Evolutionary conservation across 2,888 invertebrate species (phyloP).

Genomic region (Hipparchia sbordonii): DNA sequence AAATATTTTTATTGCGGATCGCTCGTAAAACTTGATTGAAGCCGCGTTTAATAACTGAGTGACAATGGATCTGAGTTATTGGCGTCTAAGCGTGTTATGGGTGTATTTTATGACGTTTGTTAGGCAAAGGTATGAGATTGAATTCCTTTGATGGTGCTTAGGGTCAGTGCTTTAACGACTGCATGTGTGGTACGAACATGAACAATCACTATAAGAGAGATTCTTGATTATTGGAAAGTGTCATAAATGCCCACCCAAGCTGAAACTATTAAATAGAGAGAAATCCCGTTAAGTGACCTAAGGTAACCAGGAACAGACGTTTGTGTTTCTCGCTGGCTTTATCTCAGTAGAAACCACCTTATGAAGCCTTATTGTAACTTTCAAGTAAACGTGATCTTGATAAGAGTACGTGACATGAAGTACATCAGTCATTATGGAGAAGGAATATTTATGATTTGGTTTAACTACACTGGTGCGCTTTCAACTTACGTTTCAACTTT

Average conservation of each 20-base stretch:
- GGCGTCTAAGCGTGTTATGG: conserved; percentile 51
- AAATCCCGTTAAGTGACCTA: background rate
- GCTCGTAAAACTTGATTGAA: conserved; percentile 81
- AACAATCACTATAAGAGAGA: conserved; percentile 1
- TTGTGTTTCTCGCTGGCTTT: background rate
- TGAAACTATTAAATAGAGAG: background rate
- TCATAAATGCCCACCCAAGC: background rate
- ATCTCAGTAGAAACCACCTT: background rate
- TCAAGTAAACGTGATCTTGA: too few species aligned
- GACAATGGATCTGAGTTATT: conserved; percentile 60
- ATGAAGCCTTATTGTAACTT: too few species aligned
- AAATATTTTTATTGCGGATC: conserved; percentile 79
- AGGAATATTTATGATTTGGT: too few species aligned
- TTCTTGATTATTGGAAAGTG: conserved; percentile 12
- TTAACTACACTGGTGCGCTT: too few species aligned
- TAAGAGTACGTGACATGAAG: too few species aligned
- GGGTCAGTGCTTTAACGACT: conserved; percentile 20
- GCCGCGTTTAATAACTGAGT: conserved; percentile 59
- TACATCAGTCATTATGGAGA: too few species aligned
- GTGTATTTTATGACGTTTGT: conserved; percentile 50
- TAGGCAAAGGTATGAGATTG: conserved; percentile 47
- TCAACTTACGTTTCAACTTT: too few species aligned
- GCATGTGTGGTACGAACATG: conserved; percentile 5
- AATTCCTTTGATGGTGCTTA: conserved; percentile 32
- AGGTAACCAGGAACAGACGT: background rate